Evolutionary conservation across 1,140 invertebrate species (phyloP).

Genomic region (Zaprionus ornatus): DNA sequence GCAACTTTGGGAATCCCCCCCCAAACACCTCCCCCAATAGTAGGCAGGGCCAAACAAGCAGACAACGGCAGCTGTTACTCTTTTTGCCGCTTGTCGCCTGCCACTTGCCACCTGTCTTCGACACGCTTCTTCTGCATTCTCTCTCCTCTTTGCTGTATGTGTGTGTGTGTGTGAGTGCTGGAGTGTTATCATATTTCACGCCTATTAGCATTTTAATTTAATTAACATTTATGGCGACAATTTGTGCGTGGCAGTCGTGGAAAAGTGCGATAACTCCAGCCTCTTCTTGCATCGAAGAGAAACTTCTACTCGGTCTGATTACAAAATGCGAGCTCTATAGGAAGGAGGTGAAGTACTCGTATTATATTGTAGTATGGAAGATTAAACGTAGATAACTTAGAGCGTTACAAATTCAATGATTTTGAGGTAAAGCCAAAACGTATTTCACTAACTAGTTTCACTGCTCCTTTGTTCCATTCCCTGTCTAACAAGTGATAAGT

Average conservation of each 20-base stretch:
- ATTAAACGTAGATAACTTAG: too few relatives aligned
- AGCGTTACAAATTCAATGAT: too few relatives aligned
- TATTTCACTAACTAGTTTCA: too few relatives aligned
- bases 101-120: conserved; percentile 35
- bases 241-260: conserved; percentile 59
- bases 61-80: conserved; percentile 65
- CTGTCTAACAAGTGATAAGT: too few relatives aligned
- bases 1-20: conserved; percentile 57
- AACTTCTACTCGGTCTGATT: conserved; percentile 3
- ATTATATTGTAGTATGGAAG: too few relatives aligned
- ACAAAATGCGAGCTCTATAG: neutral
- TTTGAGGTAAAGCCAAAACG: too few relatives aligned
- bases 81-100: conserved; percentile 43
- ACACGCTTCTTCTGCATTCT: conserved; percentile 11
- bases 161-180: conserved; percentile 29
- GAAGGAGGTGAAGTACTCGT: neutral
- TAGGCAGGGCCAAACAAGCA: conserved; percentile 14
- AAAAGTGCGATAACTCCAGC: conserved; percentile 40
- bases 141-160: neutral
- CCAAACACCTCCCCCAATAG: neutral
- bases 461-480: accelerated
- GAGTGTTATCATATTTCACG: conserved; percentile 79
- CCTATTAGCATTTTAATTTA: conserved; percentile 80
- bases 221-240: conserved; percentile 80
- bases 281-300: neutral